Evolutionary conservation across 1,140 invertebrate genomes (phyloP).

Genomic region (Homarus americanus): DNA sequence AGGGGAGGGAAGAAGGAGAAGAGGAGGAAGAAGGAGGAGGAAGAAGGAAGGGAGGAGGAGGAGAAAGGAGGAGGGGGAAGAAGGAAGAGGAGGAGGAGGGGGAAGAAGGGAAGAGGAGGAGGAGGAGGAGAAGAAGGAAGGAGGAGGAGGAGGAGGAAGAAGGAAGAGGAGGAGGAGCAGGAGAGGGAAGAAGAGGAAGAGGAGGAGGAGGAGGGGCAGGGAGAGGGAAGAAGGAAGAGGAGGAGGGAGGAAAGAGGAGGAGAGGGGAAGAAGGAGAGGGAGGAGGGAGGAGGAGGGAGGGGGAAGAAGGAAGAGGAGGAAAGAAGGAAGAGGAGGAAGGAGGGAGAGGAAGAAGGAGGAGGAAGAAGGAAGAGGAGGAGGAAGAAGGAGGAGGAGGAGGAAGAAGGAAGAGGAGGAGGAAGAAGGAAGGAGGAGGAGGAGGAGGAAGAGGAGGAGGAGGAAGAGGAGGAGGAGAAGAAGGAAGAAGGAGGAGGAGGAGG

Average conservation of each 20-base stretch:
- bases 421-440: too few species aligned
- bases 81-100: background rate
- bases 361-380: too few species aligned
- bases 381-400: too few species aligned
- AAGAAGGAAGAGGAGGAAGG: too few species aligned
- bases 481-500: too few species aligned
- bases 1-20: background rate
- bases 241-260: background rate
- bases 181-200: background rate
- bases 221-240: background rate
- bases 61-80: background rate
- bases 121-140: background rate
- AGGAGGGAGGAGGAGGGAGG: background rate
- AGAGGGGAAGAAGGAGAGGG: background rate
- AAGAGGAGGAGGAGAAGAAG: too few species aligned
- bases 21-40: background rate
- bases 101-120: background rate
- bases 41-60: background rate
- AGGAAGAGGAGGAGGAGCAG: background rate
- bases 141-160: background rate
- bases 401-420: too few species aligned
- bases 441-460: too few species aligned
- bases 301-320: background rate
- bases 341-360: too few species aligned
- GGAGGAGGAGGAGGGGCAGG: background rate